A percentile compares a stretch with the other conserved stretches of the same genome.
These are phyloP conservation scores for Tiliacea citrago DNA, from an alignment of 2,888 invertebrate genomes.

Conservation along the genomic window DNA sequence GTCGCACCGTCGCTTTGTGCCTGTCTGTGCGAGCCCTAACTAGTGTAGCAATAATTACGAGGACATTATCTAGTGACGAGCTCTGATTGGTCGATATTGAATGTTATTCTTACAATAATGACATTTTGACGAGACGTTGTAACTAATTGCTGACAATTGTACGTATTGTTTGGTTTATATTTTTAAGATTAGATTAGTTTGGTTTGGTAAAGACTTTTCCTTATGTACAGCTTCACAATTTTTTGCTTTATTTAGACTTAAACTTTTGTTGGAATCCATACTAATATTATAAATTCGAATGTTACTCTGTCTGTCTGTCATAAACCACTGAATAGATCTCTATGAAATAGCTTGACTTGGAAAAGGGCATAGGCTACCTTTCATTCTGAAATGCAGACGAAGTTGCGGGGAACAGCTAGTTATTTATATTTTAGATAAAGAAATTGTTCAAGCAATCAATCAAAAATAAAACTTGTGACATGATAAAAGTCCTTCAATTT, in stretches of 20 bases:
- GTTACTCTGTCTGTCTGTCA: too few relatives aligned
- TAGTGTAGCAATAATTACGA: slow-evolving; percentile 63
- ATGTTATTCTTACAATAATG: slow-evolving; percentile 72
- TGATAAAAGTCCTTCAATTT: neutral
- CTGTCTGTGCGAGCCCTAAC: slow-evolving; percentile 16
- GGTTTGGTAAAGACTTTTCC: slow-evolving; percentile 26
- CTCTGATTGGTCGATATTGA: slow-evolving; percentile 69
- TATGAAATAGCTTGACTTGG: neutral
- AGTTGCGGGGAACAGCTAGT: too few relatives aligned
- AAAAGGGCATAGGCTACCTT: neutral
- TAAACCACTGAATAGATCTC: too few relatives aligned
- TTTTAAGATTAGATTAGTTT: slow-evolving; percentile 50
- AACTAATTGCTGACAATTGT: slow-evolving; percentile 62
- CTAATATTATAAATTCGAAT: neutral
- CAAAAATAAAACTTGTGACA: neutral
- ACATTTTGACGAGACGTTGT: slow-evolving; percentile 69
- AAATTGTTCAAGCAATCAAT: too few relatives aligned
- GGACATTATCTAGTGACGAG: slow-evolving; percentile 59
- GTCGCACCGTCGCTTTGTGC: too few relatives aligned
- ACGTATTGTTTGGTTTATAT: slow-evolving; percentile 55
- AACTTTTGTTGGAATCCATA: neutral
- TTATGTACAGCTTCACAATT: neutral
- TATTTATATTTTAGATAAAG: too few relatives aligned
- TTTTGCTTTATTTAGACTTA: neutral
- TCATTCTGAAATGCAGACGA: neutral